phyloP scores from a whole-genome alignment of 2,888 invertebrate species.

The Hirtodrosophila confusa region DNA sequence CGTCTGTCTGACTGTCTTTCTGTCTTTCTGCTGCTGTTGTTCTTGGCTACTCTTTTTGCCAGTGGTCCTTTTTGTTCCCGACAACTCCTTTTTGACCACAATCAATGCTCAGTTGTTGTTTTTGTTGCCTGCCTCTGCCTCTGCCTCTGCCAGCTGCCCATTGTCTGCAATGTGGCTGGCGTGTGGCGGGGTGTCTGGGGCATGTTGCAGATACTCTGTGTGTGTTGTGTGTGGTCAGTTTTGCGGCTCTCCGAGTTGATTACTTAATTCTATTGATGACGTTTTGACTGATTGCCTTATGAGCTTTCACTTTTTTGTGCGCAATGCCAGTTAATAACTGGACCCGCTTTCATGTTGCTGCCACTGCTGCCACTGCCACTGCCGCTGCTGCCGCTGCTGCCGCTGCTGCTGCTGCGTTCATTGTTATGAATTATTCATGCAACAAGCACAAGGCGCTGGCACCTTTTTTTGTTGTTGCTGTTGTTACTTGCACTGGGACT shows the following conservation, averaged over 20 bases:
- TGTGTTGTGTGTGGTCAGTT: slow-evolving; percentile 72
- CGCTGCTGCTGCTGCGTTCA: slow-evolving; percentile 24
- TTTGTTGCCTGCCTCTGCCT: slow-evolving; percentile 2
- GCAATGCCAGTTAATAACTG: slow-evolving; percentile 69
- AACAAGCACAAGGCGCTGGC: slow-evolving; percentile 63
- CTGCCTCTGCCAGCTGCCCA: slow-evolving; percentile 21
- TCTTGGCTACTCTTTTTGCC: slow-evolving; percentile 46
- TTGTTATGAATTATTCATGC: slow-evolving; percentile 76
- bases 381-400: neutral
- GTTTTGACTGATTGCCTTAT: slow-evolving; percentile 80
- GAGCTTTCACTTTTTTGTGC: slow-evolving; percentile 77
- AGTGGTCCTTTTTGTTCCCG: slow-evolving; percentile 64
- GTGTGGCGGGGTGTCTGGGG: slow-evolving; percentile 14
- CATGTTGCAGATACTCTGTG: slow-evolving; percentile 7
- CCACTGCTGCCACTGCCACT: slow-evolving; percentile 11
- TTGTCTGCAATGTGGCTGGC: slow-evolving; percentile 42
- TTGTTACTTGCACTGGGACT: slow-evolving; percentile 46
- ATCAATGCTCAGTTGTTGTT: slow-evolving; percentile 58
- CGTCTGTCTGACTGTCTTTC: neutral
- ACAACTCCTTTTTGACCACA: slow-evolving; percentile 71
- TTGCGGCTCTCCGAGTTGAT: slow-evolving; percentile 68
- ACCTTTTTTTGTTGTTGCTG: slow-evolving; percentile 27
- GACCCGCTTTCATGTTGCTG: slow-evolving; percentile 50
- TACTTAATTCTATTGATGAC: slow-evolving; percentile 82
- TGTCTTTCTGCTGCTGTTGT: slow-evolving; percentile 18